Percentiles rank a stretch among this genome's conserved stretches.
These are phyloP conservation scores for Salvelinus sp. DNA, from an alignment of 2,113 vertebrate genomes.

Conservation along the genomic window DNA sequence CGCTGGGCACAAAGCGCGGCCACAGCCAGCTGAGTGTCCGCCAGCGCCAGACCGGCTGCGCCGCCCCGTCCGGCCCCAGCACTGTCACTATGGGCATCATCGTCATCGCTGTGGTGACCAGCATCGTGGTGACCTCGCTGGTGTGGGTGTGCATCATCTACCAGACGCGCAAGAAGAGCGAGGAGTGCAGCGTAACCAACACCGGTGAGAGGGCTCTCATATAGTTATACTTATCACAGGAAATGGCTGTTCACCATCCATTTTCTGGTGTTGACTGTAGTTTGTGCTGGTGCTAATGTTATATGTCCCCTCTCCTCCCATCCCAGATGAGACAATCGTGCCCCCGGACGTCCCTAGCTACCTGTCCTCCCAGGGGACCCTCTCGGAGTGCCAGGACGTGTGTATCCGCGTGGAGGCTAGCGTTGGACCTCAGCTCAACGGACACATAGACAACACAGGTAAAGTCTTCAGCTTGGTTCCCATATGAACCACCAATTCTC, in stretches of 20 bases:
- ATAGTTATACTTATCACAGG: not conserved
- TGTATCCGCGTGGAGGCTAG: constrained; percentile 78
- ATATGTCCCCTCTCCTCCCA: not conserved
- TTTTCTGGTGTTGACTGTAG: not conserved
- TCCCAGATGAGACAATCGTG: constrained; percentile 91
- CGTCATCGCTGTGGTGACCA: constrained; percentile 93
- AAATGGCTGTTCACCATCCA: not conserved
- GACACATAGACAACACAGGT: constrained; percentile 84
- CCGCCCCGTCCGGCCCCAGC: constrained; percentile 41
- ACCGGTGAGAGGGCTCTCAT: constrained; percentile 75
- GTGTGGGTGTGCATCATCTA: constrained; percentile 99
- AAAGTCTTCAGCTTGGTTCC: constrained; percentile 21
- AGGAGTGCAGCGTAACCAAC: constrained; percentile 96
- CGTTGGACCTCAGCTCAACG: constrained; percentile 76
- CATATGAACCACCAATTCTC: not conserved
- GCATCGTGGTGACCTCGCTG: constrained; percentile 91
- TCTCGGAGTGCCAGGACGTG: constrained; percentile 89
- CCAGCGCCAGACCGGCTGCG: constrained; percentile 59
- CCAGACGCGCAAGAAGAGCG: constrained; percentile 93
- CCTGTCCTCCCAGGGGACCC: constrained; percentile 93
- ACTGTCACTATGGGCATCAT: constrained; percentile 87
- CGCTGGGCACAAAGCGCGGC: constrained; percentile 87
- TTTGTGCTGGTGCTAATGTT: not conserved
- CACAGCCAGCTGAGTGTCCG: constrained; percentile 85
- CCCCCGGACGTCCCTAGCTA: constrained; percentile 96